A percentile compares a stretch with the other conserved stretches of the same genome.
These are phyloP conservation scores for Passer domesticus DNA, from an alignment of 2,113 vertebrate species.

Conservation along the genomic window DNA sequence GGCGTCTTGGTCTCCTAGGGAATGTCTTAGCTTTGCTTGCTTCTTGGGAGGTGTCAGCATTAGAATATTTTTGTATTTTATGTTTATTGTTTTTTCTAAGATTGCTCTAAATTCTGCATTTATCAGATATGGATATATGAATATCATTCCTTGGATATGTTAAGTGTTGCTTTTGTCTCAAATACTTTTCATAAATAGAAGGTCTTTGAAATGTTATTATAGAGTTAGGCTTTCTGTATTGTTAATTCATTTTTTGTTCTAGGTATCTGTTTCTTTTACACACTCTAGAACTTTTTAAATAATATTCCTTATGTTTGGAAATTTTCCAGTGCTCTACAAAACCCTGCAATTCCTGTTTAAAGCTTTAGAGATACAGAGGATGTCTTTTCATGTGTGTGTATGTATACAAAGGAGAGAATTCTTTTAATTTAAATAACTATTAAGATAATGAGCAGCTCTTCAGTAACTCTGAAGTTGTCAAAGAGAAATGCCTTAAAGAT, in stretches of 20 bases:
- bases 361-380: background rate
- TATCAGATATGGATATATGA: background rate
- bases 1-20: background rate
- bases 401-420: background rate
- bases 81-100: background rate
- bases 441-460: background rate
- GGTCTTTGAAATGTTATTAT: background rate
- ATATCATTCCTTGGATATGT: background rate
- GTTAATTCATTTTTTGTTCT: background rate
- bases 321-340: background rate
- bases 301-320: background rate
- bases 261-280: background rate
- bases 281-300: background rate
- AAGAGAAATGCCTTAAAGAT: background rate
- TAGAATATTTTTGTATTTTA: background rate
- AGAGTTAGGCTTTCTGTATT: background rate
- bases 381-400: background rate
- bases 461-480: background rate
- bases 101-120: background rate
- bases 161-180: background rate
- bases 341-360: background rate
- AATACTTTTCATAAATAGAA: background rate
- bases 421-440: background rate
- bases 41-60: background rate
- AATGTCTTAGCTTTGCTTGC: background rate